Base-by-base conservation (phyloP, 2,888 invertebrate genomes). In the Scotopteryx bipunctaria region DNA sequence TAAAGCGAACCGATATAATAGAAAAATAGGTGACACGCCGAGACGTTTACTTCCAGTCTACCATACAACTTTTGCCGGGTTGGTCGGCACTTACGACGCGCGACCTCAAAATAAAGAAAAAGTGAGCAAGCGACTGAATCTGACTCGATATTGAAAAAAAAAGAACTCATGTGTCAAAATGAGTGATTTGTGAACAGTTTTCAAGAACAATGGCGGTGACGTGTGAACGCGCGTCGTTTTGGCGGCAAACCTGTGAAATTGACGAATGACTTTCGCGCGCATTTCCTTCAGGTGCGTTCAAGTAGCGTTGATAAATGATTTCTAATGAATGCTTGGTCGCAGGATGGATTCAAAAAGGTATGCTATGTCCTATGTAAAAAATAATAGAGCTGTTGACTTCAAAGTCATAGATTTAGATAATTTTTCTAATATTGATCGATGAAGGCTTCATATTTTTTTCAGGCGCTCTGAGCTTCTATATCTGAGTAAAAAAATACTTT, bases 241-340 rank as follows among this genome's bases (percentile, higher is more conserved):
- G 82, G 81, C 85, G 86, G 74, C 69, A 83, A 83, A 80, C 73
- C 76, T 72, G 60, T 69, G 70, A 66, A 73, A 40, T 53, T 86
- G 87, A 88, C 86, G 78, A 81, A 86, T 87, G 86, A 81, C 69
- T 73, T 76, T 83, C 80, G 78, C 86, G 82, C 86, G 78, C 75
- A 79, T 82, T 81, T 67, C 66, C 73, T 79, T 80, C 84, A 87
- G 87, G 88, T 87, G 86, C 84, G 87, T 86, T 83, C 81, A 78
- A 75, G 76, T 83, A 77, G 73, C 48, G 38, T 53, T 63, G 67
- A 69, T 75, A 81, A 74, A 78, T 78, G 67, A 67, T 66, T 70
- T 69, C 68, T 71, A 69, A 78, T 78, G 76, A 75, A 66, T 67
- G 61, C 66, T 31, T 66, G 53, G 49, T 51, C 58, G 37, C 23